Percentiles rank a stretch among this genome's conserved stretches.
These are phyloP conservation scores for Cryptoblepharus egeriae DNA, from an alignment of 2,797 vertebrate genomes.

Conservation along the genomic window DNA sequence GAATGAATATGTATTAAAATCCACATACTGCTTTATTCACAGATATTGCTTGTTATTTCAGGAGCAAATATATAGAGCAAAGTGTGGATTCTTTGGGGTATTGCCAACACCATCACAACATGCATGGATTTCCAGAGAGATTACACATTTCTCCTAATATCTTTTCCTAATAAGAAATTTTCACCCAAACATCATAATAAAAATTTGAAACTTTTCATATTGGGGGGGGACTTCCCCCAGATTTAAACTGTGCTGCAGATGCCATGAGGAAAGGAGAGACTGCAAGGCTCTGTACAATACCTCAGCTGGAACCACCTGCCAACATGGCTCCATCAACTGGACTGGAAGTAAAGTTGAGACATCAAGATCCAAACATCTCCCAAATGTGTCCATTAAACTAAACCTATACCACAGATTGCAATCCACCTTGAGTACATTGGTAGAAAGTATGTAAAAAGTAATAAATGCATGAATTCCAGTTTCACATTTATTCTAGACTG, in stretches of 20 bases:
- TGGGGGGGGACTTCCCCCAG: neutral
- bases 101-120: neutral
- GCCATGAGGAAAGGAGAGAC: neutral
- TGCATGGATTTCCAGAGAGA: neutral
- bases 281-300: too few relatives aligned
- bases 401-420: too few relatives aligned
- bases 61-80: neutral
- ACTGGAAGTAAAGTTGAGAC: too few relatives aligned
- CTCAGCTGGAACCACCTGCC: too few relatives aligned
- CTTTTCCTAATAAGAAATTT: neutral
- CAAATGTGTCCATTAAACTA: too few relatives aligned
- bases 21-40: neutral
- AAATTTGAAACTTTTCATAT: neutral
- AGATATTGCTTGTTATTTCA: neutral
- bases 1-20: conserved; percentile 5
- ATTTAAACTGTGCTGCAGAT: neutral
- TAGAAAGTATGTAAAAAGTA: too few relatives aligned
- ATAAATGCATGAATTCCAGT: too few relatives aligned
- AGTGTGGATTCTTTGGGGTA: neutral
- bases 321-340: too few relatives aligned
- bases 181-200: neutral
- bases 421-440: too few relatives aligned
- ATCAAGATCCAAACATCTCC: too few relatives aligned
- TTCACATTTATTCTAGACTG: neutral
- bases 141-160: neutral